phyloP scores from a whole-genome alignment of 2,888 invertebrate species.

The Eilema sororculum region DNA sequence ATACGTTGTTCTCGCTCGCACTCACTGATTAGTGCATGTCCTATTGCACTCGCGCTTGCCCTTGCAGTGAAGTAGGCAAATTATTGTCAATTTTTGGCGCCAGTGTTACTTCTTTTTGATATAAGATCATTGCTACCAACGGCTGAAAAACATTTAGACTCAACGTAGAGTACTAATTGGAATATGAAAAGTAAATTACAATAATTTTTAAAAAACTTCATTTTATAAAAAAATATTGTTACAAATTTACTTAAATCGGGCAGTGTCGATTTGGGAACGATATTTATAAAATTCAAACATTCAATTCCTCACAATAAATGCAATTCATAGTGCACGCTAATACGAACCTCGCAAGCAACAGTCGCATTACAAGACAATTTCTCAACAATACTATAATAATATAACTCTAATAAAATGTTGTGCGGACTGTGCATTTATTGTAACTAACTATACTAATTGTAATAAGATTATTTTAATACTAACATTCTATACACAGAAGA shows the following conservation, averaged over 20 bases:
- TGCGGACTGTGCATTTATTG: slow-evolving; percentile 75
- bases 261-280: slow-evolving; percentile 67
- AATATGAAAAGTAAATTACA: slow-evolving; percentile 60
- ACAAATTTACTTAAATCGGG: slow-evolving; percentile 62
- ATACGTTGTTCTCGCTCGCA: too few relatives aligned
- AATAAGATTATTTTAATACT: slow-evolving; percentile 52
- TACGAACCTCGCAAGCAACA: slow-evolving; percentile 42
- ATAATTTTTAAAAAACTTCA: slow-evolving; percentile 50
- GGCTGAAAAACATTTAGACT: slow-evolving; percentile 67
- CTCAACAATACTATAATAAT: slow-evolving; percentile 57
- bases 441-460: slow-evolving; percentile 59
- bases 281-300: slow-evolving; percentile 55
- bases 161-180: slow-evolving; percentile 69
- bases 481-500: slow-evolving; percentile 62
- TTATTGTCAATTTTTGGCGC: neutral
- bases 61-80: neutral
- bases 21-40: too few relatives aligned
- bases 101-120: neutral
- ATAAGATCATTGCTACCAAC: slow-evolving; percentile 32
- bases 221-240: slow-evolving; percentile 70
- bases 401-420: slow-evolving; percentile 66
- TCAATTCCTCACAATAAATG: slow-evolving; percentile 73
- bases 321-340: slow-evolving; percentile 53
- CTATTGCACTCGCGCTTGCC: neutral
- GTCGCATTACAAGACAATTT: slow-evolving; percentile 47